Conservation (phyloP, 2,888 invertebrate species). For the Apotomis turbidana region DNA sequence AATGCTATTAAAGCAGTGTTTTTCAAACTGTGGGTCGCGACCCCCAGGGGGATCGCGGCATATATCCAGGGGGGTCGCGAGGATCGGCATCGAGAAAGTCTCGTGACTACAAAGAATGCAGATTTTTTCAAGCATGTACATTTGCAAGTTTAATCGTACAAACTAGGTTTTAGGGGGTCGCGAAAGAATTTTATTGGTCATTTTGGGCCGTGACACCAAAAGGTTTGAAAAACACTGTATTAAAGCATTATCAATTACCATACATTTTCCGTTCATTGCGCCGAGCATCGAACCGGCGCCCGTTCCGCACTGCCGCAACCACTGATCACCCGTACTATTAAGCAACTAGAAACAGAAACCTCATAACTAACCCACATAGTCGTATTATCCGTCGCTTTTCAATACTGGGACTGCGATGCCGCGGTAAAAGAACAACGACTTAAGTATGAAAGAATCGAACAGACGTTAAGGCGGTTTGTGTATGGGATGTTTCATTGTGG, state of each 20-base stretch:
- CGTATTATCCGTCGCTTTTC: not conserved
- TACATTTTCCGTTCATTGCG: conserved; percentile 29
- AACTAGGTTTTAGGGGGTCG: no score
- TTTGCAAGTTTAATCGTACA: no score
- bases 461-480: not conserved
- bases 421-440: not conserved
- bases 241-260: conserved; percentile 13
- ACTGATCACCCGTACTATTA: conserved; percentile 40
- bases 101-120: no score
- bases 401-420: not conserved
- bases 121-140: no score
- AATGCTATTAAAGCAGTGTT: conserved; percentile 7
- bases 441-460: not conserved
- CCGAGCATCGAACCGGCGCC: conserved; percentile 28
- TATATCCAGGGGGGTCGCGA: no score
- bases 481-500: not conserved
- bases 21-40: no score
- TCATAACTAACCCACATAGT: not conserved
- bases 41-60: no score
- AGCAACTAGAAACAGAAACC: conserved; percentile 28
- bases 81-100: no score
- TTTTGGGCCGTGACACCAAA: no score
- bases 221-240: no score
- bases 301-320: conserved; percentile 50
- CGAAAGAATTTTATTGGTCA: no score